phyloP scores from a whole-genome alignment of 2,113 vertebrate species.

The Cyanoramphus novaezelandiae region DNA sequence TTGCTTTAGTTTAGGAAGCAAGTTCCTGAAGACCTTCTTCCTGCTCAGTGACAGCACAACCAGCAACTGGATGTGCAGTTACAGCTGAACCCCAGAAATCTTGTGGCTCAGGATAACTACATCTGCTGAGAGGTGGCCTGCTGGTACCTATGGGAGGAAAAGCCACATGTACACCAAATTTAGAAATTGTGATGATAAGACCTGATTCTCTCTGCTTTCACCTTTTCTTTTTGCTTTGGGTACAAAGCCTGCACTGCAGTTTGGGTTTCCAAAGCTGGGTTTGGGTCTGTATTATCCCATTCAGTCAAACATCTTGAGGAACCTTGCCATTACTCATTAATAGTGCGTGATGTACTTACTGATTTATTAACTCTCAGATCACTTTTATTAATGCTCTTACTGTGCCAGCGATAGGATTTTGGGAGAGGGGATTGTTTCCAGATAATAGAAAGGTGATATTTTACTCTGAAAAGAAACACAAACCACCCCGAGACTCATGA shows the following conservation, averaged over 20 bases:
- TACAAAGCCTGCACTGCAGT: background rate
- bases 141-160: background rate
- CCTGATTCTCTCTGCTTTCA: background rate
- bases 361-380: background rate
- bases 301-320: background rate
- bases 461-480: slow-evolving; percentile 2
- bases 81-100: background rate
- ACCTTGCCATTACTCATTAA: background rate
- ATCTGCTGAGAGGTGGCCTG: background rate
- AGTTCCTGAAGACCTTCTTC: background rate
- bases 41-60: background rate
- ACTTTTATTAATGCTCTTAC: background rate
- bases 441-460: background rate
- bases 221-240: background rate
- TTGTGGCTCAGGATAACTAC: fast-evolving
- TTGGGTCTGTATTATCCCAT: background rate
- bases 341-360: background rate
- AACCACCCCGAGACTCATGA: fast-evolving
- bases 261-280: background rate
- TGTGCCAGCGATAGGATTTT: background rate
- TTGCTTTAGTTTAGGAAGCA: background rate
- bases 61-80: background rate
- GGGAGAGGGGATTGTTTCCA: background rate
- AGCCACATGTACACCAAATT: fast-evolving
- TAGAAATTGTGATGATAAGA: background rate